Conservation (phyloP, 2,888 invertebrate genomes). For the Lobophora halterata region DNA sequence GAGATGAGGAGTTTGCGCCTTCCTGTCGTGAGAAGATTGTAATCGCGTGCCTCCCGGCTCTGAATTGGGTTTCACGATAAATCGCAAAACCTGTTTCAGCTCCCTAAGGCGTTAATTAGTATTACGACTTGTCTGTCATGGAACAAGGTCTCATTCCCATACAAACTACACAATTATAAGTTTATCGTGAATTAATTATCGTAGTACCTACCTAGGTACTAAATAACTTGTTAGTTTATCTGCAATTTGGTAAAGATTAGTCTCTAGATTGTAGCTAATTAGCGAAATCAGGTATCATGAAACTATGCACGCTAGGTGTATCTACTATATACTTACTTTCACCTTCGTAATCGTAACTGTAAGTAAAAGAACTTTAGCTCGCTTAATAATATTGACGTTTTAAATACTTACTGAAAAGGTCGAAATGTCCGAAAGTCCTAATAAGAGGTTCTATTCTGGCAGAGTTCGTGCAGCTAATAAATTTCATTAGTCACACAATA, state of each 20-base stretch:
- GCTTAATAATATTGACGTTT: too few species aligned
- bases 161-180: slow-evolving; percentile 35
- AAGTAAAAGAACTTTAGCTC: too few species aligned
- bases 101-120: slow-evolving; percentile 74
- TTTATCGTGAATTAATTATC: slow-evolving; percentile 26
- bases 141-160: slow-evolving; percentile 55
- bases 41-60: slow-evolving; percentile 79
- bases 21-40: slow-evolving; percentile 81
- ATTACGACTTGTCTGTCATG: slow-evolving; percentile 62
- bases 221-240: slow-evolving; percentile 10
- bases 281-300: slow-evolving; percentile 1
- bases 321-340: too few species aligned
- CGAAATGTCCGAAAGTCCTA: too few species aligned
- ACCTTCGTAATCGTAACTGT: background rate
- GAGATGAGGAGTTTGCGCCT: slow-evolving; percentile 80
- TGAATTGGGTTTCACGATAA: slow-evolving; percentile 79
- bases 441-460: too few species aligned
- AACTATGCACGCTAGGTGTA: too few species aligned
- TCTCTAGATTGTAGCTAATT: slow-evolving; percentile 9
- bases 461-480: too few species aligned
- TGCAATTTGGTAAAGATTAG: slow-evolving; percentile 7
- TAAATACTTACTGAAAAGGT: too few species aligned
- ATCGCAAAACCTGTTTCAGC: slow-evolving; percentile 72
- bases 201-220: slow-evolving; percentile 15
- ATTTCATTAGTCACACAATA: too few species aligned